Evolutionary conservation across 2,888 invertebrate species (phyloP).

Genomic region (Lymantria dispar): DNA sequence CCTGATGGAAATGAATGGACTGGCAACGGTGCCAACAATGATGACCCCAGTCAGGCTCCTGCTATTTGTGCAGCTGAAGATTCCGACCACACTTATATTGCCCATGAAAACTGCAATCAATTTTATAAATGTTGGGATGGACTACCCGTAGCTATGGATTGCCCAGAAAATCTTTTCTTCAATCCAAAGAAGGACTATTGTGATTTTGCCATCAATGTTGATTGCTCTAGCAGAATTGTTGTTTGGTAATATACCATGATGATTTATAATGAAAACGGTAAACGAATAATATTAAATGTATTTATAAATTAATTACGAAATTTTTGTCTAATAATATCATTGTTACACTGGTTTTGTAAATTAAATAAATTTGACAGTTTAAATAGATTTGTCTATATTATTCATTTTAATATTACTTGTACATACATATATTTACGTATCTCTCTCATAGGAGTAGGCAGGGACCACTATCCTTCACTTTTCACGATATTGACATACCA

Average conservation of each 20-base stretch:
- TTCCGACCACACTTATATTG: constrained; percentile 24
- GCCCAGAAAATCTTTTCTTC: constrained; percentile 20
- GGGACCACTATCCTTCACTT: no score
- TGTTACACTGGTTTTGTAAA: no score
- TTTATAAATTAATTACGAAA: no score
- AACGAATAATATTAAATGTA: no score
- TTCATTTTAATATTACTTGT: no score
- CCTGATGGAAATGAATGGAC: constrained; percentile 2
- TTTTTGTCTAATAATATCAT: no score
- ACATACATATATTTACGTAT: no score
- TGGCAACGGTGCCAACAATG: constrained; percentile 5
- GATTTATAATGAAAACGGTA: no score
- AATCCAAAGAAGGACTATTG: constrained; percentile 25
- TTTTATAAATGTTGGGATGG: constrained; percentile 33
- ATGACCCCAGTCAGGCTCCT: constrained; percentile 29
- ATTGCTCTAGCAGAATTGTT: constrained; percentile 25
- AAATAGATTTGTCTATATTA: no score
- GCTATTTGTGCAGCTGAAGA: constrained; percentile 31
- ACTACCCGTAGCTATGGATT: constrained; percentile 18
- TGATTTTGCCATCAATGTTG: constrained; percentile 22
- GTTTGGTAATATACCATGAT: background rate
- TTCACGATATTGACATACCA: no score
- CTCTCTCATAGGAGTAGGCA: no score
- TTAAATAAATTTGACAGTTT: no score
- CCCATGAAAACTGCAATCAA: constrained; percentile 35